Conservation (phyloP, 2,888 invertebrate genomes). For the Xylota sylvarum region DNA sequence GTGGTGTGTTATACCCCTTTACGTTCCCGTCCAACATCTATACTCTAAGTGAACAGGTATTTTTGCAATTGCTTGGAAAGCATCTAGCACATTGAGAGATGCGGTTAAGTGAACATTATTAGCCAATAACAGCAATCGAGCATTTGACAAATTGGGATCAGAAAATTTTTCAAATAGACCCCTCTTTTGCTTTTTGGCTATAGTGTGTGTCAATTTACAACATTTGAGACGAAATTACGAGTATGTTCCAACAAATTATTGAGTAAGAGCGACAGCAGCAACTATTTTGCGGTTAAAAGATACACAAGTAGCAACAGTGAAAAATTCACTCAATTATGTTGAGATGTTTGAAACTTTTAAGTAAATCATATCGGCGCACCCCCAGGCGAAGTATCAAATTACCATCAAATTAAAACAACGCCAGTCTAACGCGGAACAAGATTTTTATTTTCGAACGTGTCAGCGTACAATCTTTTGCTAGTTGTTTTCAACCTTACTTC, state of each 20-base stretch:
- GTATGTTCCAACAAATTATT: constrained; percentile 19
- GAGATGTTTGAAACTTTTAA: background rate
- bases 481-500: constrained; percentile 12
- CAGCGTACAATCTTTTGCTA: background rate
- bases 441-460: constrained; percentile 5
- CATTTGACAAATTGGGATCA: constrained; percentile 68
- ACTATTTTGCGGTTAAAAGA: constrained; percentile 20
- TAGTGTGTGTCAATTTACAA: constrained; percentile 25
- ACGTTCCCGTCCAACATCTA: constrained; percentile 13
- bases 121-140: constrained; percentile 57
- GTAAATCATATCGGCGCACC: constrained; percentile 4
- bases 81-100: constrained; percentile 54
- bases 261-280: constrained; percentile 33
- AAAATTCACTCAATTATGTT: background rate
- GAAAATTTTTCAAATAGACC: constrained; percentile 49
- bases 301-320: background rate
- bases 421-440: constrained; percentile 21
- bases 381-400: constrained; percentile 33
- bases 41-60: constrained; percentile 52
- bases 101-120: constrained; percentile 67
- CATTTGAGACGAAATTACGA: constrained; percentile 20
- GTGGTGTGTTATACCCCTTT: constrained; percentile 47
- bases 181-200: constrained; percentile 38
- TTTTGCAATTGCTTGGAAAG: constrained; percentile 58
- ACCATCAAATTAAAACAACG: constrained; percentile 23